Evolutionary conservation across 2,888 invertebrate genomes (phyloP).

Genomic region (Torymus texanus): DNA sequence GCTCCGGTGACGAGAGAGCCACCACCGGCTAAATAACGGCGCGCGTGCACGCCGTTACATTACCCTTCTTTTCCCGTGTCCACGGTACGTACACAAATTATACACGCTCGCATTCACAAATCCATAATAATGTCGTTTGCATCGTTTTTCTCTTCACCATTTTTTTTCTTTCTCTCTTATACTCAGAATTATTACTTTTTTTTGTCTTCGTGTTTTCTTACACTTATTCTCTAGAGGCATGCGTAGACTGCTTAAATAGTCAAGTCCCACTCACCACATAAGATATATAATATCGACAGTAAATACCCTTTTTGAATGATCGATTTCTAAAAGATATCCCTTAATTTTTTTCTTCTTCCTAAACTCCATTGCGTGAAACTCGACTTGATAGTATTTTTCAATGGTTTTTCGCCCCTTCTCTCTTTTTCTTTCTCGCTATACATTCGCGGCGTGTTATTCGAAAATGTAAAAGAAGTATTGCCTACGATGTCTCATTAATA

Average conservation of each 20-base stretch:
- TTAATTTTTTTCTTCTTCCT: slow-evolving; percentile 1
- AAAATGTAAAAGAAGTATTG: slow-evolving; percentile 43
- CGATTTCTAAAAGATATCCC: slow-evolving; percentile 26
- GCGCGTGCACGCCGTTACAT: too few relatives aligned
- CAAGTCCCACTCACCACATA: slow-evolving; percentile 53
- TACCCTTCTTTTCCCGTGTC: too few relatives aligned
- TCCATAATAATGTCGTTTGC: slow-evolving; percentile 36
- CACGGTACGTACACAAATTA: slow-evolving; percentile 44
- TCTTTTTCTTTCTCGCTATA: slow-evolving; percentile 14
- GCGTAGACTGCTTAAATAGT: slow-evolving; percentile 50
- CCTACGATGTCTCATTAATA: slow-evolving; percentile 33
- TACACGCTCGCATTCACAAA: slow-evolving; percentile 51
- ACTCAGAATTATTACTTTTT: slow-evolving; percentile 18
- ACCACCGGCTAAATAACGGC: slow-evolving; percentile 1
- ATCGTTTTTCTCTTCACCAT: slow-evolving; percentile 13
- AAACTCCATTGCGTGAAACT: slow-evolving; percentile 12
- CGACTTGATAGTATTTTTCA: slow-evolving; percentile 18
- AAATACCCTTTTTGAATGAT: slow-evolving; percentile 57
- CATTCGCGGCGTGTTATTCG: slow-evolving; percentile 14
- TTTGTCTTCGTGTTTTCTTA: slow-evolving; percentile 37
- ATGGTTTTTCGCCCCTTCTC: background rate
- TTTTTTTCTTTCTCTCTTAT: slow-evolving; percentile 14
- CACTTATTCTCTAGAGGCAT: slow-evolving; percentile 49
- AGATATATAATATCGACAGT: slow-evolving; percentile 54
- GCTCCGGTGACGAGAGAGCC: slow-evolving; percentile 38